Evolutionary conservation across 1,140 invertebrate genomes (phyloP).

Genomic region (Pteromalus puparum): DNA sequence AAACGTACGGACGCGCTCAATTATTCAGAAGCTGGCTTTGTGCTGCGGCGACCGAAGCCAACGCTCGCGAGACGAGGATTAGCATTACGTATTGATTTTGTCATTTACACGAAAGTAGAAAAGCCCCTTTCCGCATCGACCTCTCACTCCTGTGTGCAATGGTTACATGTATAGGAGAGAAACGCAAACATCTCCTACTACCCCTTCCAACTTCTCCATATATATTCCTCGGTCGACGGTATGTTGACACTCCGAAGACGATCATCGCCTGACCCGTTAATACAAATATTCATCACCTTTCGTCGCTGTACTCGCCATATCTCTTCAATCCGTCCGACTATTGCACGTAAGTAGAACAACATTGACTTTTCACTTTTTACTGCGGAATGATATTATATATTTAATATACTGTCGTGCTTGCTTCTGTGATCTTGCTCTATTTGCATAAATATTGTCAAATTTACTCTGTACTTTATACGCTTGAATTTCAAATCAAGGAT

Average conservation of each 20-base stretch:
- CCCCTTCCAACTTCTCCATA: background rate
- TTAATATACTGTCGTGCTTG: no score
- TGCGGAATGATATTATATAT: no score
- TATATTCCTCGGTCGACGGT: slow-evolving; percentile 10
- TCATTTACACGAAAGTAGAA: slow-evolving; percentile 59
- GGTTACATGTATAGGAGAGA: background rate
- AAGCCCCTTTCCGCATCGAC: slow-evolving; percentile 39
- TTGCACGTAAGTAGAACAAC: slow-evolving; percentile 65
- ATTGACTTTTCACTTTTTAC: slow-evolving; percentile 54
- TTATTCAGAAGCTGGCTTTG: slow-evolving; percentile 34
- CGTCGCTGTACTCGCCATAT: background rate
- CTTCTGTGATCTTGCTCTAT: no score
- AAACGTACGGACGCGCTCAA: slow-evolving; percentile 26
- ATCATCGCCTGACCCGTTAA: slow-evolving; percentile 39
- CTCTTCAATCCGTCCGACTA: slow-evolving; percentile 28
- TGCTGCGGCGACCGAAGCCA: background rate
- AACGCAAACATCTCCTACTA: slow-evolving; percentile 23
- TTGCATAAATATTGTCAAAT: no score
- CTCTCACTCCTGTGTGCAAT: background rate
- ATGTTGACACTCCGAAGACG: slow-evolving; percentile 38
- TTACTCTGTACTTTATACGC: no score
- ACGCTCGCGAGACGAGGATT: background rate
- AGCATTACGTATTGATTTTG: slow-evolving; percentile 60
- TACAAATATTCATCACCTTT: slow-evolving; percentile 48
- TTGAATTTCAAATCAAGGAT: no score